These are phyloP conservation scores for Stomatorhinus ivindoensis DNA, from an alignment of 2,113 vertebrate genomes.

Conservation along the genomic window DNA sequence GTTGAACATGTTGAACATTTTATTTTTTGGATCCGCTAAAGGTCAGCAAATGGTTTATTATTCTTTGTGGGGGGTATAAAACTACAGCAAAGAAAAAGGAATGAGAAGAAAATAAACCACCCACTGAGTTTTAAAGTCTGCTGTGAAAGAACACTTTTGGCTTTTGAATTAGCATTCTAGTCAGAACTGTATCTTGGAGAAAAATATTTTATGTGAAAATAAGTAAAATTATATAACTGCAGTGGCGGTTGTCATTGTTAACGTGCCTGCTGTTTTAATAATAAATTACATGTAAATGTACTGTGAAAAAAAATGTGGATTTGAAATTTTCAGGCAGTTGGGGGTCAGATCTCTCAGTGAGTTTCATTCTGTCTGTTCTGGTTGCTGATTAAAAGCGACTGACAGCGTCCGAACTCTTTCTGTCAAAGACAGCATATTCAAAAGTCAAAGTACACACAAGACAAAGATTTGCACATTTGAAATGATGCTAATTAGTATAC, in stretches of 20 bases:
- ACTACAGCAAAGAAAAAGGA: background rate
- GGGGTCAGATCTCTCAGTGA: background rate
- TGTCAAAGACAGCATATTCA: background rate
- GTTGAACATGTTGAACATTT: background rate
- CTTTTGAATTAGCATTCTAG: background rate
- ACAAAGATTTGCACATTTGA: slow-evolving; percentile 4
- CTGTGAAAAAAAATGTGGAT: background rate
- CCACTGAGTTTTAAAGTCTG: background rate
- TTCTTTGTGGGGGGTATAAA: background rate
- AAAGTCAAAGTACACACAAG: background rate
- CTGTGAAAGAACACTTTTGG: background rate
- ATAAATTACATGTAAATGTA: background rate
- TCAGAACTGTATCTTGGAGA: background rate
- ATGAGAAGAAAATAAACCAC: background rate
- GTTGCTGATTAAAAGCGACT: background rate
- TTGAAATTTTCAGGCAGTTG: background rate
- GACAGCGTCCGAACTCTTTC: background rate
- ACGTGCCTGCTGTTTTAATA: background rate
- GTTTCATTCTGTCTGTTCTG: background rate
- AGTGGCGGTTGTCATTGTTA: background rate
- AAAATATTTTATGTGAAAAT: background rate
- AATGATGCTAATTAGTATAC: background rate
- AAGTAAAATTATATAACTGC: background rate
- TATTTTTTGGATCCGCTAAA: background rate
- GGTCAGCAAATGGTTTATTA: slow-evolving; percentile 2